Conservation (phyloP, 2,113 vertebrate species). For the Hippopotamus amphibius region DNA sequence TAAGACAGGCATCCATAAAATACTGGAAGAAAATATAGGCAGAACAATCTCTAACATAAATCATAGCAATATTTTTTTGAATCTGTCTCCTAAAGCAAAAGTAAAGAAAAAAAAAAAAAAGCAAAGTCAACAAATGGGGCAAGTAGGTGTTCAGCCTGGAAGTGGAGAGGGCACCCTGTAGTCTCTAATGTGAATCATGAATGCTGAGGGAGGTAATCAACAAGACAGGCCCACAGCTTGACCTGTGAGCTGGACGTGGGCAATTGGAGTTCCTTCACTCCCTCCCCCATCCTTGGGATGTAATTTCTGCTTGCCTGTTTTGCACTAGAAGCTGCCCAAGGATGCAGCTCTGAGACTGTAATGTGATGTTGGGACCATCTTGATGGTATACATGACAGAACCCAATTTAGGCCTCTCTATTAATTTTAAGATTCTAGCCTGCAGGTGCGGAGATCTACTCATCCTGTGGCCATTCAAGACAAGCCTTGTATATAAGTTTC, state of each 20-base stretch:
- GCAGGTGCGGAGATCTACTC: neutral
- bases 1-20: neutral
- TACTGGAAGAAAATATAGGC: neutral
- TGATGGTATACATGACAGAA: neutral
- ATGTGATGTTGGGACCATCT: neutral
- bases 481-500: neutral
- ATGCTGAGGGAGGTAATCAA: neutral
- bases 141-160: neutral
- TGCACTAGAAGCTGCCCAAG: neutral
- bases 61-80: neutral
- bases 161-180: neutral
- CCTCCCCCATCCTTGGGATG: too few species aligned
- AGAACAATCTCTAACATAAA: neutral
- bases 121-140: neutral
- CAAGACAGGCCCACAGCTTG: neutral
- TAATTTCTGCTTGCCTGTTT: neutral
- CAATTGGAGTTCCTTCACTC: neutral
- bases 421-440: neutral
- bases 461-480: neutral
- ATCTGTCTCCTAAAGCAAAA: neutral
- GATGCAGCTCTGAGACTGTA: neutral
- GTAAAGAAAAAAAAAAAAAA: neutral
- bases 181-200: neutral
- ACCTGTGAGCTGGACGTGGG: neutral
- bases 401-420: neutral